Evolutionary conservation across 2,888 invertebrate species (phyloP).

Genomic region (Caprella mutica): DNA sequence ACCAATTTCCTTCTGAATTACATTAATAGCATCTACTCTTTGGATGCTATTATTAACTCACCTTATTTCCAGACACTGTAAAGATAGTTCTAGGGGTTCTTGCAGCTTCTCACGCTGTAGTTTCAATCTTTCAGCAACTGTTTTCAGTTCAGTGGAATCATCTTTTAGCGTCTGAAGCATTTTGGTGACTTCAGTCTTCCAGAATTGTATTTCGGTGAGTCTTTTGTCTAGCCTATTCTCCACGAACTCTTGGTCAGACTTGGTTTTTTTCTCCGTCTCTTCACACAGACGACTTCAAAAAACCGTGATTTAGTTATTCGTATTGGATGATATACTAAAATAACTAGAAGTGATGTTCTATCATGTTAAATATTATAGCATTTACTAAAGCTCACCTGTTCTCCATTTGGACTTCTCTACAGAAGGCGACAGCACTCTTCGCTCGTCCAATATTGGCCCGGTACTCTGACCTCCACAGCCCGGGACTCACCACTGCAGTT

Average conservation of each 20-base stretch:
- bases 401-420: neutral
- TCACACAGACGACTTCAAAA: neutral
- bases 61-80: neutral
- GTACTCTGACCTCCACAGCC: neutral
- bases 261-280: neutral
- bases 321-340: no score
- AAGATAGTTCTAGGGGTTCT: neutral
- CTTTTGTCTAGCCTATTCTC: neutral
- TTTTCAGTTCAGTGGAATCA: neutral
- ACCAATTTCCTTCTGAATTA: no score
- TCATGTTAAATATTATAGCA: neutral
- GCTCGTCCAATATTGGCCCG: conserved; percentile 1
- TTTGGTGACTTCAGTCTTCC: conserved; percentile 4
- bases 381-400: neutral
- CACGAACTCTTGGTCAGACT: conserved; percentile 1
- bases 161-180: neutral
- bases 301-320: no score
- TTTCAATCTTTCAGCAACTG: neutral
- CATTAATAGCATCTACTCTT: no score
- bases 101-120: neutral
- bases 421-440: conserved; percentile 1
- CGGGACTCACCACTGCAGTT: no score
- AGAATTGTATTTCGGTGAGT: neutral
- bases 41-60: neutral
- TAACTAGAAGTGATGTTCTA: no score